Conservation (phyloP, 1,140 invertebrate species). For the Mercenaria mercenaria region DNA sequence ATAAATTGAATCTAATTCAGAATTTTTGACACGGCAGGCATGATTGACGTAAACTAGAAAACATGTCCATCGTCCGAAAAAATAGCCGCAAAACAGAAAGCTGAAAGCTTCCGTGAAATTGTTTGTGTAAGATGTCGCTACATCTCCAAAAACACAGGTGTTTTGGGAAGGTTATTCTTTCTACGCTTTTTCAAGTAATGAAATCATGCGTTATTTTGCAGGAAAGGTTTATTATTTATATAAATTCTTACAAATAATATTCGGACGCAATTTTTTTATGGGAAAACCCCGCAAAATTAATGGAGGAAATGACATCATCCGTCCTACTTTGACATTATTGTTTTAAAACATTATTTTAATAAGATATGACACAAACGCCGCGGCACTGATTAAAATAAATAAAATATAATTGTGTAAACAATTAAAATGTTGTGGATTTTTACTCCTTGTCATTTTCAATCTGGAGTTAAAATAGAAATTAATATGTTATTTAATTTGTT, state of each 20-base stretch:
- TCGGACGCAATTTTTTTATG: too few species aligned
- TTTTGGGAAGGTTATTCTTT: not conserved
- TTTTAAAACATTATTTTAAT: not conserved
- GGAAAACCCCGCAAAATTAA: too few species aligned
- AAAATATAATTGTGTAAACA: not conserved
- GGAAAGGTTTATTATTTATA: too few species aligned
- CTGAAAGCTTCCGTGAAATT: constrained; percentile 57
- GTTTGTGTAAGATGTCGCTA: not conserved
- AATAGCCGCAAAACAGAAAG: constrained; percentile 26
- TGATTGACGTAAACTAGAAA: constrained; percentile 56
- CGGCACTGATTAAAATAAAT: not conserved
- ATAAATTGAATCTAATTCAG: constrained; percentile 59
- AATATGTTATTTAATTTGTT: too few species aligned
- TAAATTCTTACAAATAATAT: too few species aligned
- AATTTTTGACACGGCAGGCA: constrained; percentile 53
- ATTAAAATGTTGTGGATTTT: too few species aligned
- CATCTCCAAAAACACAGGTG: constrained; percentile 8
- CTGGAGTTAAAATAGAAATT: too few species aligned
- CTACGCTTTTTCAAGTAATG: too few species aligned
- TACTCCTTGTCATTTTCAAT: too few species aligned
- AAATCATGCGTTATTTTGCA: too few species aligned
- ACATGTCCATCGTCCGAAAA: constrained; percentile 33
- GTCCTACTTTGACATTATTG: too few species aligned
- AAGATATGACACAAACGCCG: not conserved
- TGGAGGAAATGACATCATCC: too few species aligned